phyloP scores from a whole-genome alignment of 2,797 vertebrate species.

The Chromis chromis region DNA sequence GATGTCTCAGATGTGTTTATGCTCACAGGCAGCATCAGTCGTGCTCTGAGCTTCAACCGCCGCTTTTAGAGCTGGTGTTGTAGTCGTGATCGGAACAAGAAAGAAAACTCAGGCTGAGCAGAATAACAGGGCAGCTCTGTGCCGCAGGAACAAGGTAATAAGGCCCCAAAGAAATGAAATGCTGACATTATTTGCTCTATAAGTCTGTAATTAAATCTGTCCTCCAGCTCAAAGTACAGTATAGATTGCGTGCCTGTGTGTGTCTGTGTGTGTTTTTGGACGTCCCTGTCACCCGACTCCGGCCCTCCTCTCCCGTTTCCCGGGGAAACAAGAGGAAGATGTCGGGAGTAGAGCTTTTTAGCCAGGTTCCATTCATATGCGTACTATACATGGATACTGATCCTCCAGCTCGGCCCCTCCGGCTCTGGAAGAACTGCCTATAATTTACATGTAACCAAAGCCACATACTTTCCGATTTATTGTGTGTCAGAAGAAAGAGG shows the following conservation, averaged over 20 bases:
- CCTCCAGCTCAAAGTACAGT: slow-evolving; percentile 41
- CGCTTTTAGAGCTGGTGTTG: slow-evolving; percentile 40
- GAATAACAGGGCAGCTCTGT: slow-evolving; percentile 22
- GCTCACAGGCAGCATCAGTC: background rate
- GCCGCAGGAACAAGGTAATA: slow-evolving; percentile 36
- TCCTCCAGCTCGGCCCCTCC: slow-evolving; percentile 69
- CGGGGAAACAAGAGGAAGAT: slow-evolving; percentile 81
- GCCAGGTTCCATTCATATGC: slow-evolving; percentile 78
- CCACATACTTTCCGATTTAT: slow-evolving; percentile 79
- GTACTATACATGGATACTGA: slow-evolving; percentile 77
- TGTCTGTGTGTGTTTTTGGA: slow-evolving; percentile 37
- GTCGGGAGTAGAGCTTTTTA: slow-evolving; percentile 73
- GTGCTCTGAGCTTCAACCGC: slow-evolving; percentile 12
- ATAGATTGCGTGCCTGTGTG: slow-evolving; percentile 33
- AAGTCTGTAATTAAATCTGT: slow-evolving; percentile 58
- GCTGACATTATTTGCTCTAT: slow-evolving; percentile 44
- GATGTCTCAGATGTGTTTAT: background rate
- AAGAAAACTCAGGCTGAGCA: background rate
- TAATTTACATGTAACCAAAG: slow-evolving; percentile 85
- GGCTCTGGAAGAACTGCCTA: slow-evolving; percentile 79
- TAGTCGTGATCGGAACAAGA: slow-evolving; percentile 25
- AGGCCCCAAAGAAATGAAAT: slow-evolving; percentile 42
- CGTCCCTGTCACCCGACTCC: slow-evolving; percentile 75
- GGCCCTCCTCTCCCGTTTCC: slow-evolving; percentile 77
- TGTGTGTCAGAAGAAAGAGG: slow-evolving; percentile 81